phyloP scores from a whole-genome alignment of 2,113 vertebrate species.

The Orycteropus afer region DNA sequence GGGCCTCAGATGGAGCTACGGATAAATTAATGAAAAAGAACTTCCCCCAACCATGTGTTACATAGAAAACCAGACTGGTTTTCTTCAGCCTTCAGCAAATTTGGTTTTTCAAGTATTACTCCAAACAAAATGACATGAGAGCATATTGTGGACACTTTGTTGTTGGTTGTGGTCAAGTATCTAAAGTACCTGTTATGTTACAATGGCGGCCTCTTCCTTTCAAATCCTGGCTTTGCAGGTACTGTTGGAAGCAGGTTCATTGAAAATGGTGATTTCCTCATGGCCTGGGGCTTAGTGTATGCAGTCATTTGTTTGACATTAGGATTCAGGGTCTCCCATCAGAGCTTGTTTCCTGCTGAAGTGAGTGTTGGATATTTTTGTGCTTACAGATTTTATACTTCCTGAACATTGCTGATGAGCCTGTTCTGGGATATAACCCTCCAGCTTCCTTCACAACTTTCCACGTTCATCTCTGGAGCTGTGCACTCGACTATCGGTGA shows the following conservation, averaged over 20 bases:
- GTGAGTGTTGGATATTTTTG: constrained; percentile 69
- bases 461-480: constrained; percentile 98
- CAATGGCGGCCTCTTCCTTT: background rate
- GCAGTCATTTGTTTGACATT: constrained; percentile 10
- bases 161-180: background rate
- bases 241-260: constrained; percentile 18
- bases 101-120: background rate
- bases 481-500: constrained; percentile 97
- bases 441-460: constrained; percentile 95
- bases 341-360: constrained; percentile 66
- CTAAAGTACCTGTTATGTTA: background rate
- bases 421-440: constrained; percentile 96
- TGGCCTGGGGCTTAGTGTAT: background rate
- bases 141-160: background rate
- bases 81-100: background rate
- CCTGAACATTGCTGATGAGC: constrained; percentile 97
- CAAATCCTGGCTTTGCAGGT: background rate
- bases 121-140: background rate
- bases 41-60: background rate
- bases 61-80: background rate
- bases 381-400: constrained; percentile 94
- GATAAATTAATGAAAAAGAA: background rate
- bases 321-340: constrained; percentile 40
- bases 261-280: constrained; percentile 22
- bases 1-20: background rate